Base-by-base conservation (phyloP, 2,888 invertebrate genomes). In the Nemoura dubitans region DNA sequence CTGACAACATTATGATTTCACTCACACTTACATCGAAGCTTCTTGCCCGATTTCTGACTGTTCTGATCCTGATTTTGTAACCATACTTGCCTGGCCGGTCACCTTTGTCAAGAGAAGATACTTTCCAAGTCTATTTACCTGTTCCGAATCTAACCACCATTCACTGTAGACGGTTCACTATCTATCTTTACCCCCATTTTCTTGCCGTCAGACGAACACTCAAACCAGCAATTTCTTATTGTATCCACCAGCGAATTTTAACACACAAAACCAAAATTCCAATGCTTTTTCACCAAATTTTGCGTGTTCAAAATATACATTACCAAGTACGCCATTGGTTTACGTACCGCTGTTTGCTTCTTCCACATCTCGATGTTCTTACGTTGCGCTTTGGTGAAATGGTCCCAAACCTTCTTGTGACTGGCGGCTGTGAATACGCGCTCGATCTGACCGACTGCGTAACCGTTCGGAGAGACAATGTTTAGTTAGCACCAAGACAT, bases 371-470 rank as follows among this genome's bases (percentile, higher is more conserved):
- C 98, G 93, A 99, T 97, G 94, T 98, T 98, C 96, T 98, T 98
- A 94, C 98, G 95, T 93, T 98, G 98, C 90, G 98, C 97, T 95
- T 98, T 98, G 93, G 98, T 98, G 96, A 99, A 98, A 95, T 98
- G 98, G 95, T 98, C 98, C 98, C 98, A 98, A 93, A 97, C 98
- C 93, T 98, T 98, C 95, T 98, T 98, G 94, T 98, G 98, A 93
- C 96, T 96, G 92, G 98, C 97, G 91, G 97, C 96, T 92, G 94
- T 94, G 95, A 98, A 98, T 93, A 98, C 97, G 95, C 97, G 96
- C 96, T 98, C 98, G 95, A 98, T 98, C 96, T 98, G 98, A 95
- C 97, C 97, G 96, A 98, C 98, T 98, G 96, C 91, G 91, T 89
- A 88, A 87, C 86, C 87, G 82, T 83, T 87, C 77, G 88, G 87